Base-by-base conservation (phyloP, 2,113 vertebrate species). In the Callospermophilus lateralis region DNA sequence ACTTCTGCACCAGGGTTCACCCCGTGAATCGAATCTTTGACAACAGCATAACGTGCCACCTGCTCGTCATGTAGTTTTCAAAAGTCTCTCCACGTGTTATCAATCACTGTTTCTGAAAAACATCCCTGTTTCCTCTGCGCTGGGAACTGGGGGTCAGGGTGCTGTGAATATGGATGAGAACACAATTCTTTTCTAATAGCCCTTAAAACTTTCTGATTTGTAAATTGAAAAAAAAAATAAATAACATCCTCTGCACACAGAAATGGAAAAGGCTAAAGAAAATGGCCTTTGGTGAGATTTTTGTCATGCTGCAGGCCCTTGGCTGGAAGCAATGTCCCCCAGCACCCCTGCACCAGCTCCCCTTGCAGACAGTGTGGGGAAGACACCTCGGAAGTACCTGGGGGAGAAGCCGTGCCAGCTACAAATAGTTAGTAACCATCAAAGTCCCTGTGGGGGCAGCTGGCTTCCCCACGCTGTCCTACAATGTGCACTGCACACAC, bases 1-100 rank as follows among this genome's bases (percentile, higher is more conserved):
- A 95, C n/a, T 48, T 90, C 88, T 73, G 84, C 55, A 48, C 51
- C 24, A 26, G n/a, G 65, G 79, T 88, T 85, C 84, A 79, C 48
- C 53, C 85, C 17, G 28, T 8, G 95, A 95, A 84, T 72, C 34
- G 39, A 89, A 39, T 87, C 51, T 95, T 76, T 72, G 92, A 90
- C 48, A 67, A 55, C n/a, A 51, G 78, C 63, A 70, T 67, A 93
- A 79, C 20, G 9, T 32, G 20, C 79, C 65, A 78, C 77, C 95
- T 95, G 94, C 92, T 90, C 37, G 15, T 72, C 28, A 6, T 0
- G 0, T 34, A 10, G 17, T 51, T 63, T 70, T 77, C 9, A 48
- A 77, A 73, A 55, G n/a, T 73, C 45, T 68, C 15, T 87, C 58
- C 86, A 37, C 8, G 0, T 30, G 16, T 51, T 28, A 39, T 53